phyloP scores from a whole-genome alignment of 2,888 invertebrate species.

The Apoda limacodes region DNA sequence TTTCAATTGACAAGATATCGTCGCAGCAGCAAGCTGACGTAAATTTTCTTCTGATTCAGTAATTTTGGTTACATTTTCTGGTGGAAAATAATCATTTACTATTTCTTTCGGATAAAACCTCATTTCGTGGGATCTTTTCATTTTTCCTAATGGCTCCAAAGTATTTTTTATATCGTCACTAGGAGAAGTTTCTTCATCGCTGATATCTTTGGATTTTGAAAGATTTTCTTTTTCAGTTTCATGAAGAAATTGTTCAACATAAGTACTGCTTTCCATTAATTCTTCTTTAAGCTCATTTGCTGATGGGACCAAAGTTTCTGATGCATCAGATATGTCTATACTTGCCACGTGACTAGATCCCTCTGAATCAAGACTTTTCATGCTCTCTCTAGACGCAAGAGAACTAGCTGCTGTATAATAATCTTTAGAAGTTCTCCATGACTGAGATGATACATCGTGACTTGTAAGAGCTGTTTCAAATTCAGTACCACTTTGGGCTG shows the following conservation, averaged over 20 bases:
- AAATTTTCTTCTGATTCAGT: conserved; percentile 57
- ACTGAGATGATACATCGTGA: conserved; percentile 78
- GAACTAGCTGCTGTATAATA: conserved; percentile 89
- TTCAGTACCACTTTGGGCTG: conserved; percentile 82
- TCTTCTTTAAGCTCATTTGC: conserved; percentile 84
- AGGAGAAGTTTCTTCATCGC: conserved; percentile 66
- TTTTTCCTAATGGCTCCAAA: conserved; percentile 73
- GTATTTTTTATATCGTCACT: conserved; percentile 66
- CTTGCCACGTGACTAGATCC: conserved; percentile 91
- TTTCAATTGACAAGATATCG: conserved; percentile 57
- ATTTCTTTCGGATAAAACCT: conserved; percentile 79
- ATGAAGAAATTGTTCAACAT: conserved; percentile 64
- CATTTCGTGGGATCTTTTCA: conserved; percentile 94
- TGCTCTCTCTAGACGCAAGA: conserved; percentile 89
- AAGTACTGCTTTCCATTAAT: conserved; percentile 73
- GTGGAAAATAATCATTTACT: conserved; percentile 57
- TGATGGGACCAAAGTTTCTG: conserved; percentile 93
- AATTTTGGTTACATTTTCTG: conserved; percentile 50
- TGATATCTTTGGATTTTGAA: conserved; percentile 52
- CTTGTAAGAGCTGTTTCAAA: conserved; percentile 89
- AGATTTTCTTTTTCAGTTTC: conserved; percentile 42
- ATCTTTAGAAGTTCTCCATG: conserved; percentile 82
- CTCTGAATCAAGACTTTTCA: conserved; percentile 90
- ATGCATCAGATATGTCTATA: conserved; percentile 90
- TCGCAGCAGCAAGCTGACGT: conserved; percentile 53